A percentile compares a stretch with the other conserved stretches of the same genome.
Conservation (phyloP, 2,113 vertebrate species). For the Carettochelys insculpta region DNA sequence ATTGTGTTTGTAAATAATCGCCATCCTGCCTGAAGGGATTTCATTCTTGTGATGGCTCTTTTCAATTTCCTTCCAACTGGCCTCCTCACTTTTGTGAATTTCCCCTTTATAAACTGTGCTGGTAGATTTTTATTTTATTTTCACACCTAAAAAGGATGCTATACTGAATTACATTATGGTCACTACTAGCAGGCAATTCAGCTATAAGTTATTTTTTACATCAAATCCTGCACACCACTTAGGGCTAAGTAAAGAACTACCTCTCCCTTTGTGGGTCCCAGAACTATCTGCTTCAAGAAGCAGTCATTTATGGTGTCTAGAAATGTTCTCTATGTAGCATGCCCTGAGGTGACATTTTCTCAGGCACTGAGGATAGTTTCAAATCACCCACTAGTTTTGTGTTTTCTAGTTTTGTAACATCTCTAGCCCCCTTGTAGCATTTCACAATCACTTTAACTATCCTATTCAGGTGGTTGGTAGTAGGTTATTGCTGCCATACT, state of each 20-base stretch:
- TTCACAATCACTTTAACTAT: background rate
- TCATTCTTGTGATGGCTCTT: background rate
- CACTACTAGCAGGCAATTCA: background rate
- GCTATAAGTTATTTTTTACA: background rate
- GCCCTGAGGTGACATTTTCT: background rate
- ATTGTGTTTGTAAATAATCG: background rate
- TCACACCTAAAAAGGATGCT: background rate
- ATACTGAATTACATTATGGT: background rate
- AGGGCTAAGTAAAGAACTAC: background rate
- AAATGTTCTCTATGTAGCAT: background rate
- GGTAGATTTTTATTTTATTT: background rate
- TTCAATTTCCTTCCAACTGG: background rate
- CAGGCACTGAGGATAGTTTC: background rate
- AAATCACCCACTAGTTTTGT: background rate
- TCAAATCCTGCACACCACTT: background rate
- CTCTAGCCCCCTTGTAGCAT: background rate
- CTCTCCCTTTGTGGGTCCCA: background rate
- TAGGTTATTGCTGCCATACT: background rate
- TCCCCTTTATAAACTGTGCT: background rate
- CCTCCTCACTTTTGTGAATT: background rate
- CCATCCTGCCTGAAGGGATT: background rate
- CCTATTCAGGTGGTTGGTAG: background rate
- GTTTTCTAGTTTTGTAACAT: background rate
- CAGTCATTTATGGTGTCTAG: background rate
- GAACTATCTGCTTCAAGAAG: background rate